Evolutionary conservation across 2,888 invertebrate species (phyloP).

Genomic region (Tortrix viridana): DNA sequence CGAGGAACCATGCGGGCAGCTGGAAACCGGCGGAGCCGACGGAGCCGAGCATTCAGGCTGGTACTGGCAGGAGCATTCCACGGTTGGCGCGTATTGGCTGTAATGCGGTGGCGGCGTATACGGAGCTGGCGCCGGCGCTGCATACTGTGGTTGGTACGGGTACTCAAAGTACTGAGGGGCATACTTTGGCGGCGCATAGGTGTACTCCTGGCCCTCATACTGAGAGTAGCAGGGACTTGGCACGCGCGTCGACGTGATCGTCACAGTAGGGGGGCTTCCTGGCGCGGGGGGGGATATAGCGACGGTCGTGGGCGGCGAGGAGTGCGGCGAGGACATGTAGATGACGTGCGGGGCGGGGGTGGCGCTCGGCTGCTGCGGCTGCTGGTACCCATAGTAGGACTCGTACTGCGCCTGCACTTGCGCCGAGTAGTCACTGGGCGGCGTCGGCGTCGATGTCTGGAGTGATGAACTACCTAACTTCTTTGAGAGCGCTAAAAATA

Average conservation of each 20-base stretch:
- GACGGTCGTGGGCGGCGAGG: slow-evolving; percentile 47
- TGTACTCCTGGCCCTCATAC: slow-evolving; percentile 42
- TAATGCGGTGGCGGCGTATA: slow-evolving; percentile 21
- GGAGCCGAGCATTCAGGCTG: slow-evolving; percentile 11
- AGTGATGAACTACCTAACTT: slow-evolving; percentile 38
- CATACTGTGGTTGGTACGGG: slow-evolving; percentile 33
- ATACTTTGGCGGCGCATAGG: slow-evolving; percentile 44
- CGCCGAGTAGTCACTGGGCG: slow-evolving; percentile 45
- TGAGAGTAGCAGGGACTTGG: slow-evolving; percentile 39
- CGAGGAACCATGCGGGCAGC: slow-evolving; percentile 15
- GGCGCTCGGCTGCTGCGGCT: slow-evolving; percentile 11
- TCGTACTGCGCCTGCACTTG: slow-evolving; percentile 38
- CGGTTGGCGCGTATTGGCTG: slow-evolving; percentile 31
- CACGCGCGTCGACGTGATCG: slow-evolving; percentile 43
- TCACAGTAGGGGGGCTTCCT: slow-evolving; percentile 45
- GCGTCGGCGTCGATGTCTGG: slow-evolving; percentile 40
- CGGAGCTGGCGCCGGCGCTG: slow-evolving; percentile 35
- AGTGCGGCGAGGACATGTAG: slow-evolving; percentile 52
- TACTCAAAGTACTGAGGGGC: slow-evolving; percentile 47
- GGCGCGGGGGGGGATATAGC: slow-evolving; percentile 46
- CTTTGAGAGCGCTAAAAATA: slow-evolving; percentile 38
- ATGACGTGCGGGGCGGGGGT: slow-evolving; percentile 48
- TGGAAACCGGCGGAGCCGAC: slow-evolving; percentile 1
- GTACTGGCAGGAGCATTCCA: slow-evolving; percentile 22
- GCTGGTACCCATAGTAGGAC: slow-evolving; percentile 42